These are phyloP conservation scores for Cuculus canorus DNA, from an alignment of 2,797 vertebrate species.

Conservation along the genomic window DNA sequence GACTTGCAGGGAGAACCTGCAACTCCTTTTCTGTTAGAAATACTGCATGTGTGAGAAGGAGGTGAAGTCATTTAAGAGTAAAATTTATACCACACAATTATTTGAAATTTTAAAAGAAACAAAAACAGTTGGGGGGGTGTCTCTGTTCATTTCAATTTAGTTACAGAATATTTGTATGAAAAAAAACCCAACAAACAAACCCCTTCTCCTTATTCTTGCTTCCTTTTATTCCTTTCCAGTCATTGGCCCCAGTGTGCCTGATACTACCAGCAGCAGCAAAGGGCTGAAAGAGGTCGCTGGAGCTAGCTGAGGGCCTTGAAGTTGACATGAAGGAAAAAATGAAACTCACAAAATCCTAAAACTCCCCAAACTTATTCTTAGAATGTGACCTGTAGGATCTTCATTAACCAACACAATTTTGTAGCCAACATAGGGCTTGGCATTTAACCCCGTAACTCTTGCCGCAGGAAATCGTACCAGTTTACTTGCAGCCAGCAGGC, in stretches of 20 bases:
- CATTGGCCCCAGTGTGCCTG: background rate
- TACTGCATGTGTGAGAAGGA: background rate
- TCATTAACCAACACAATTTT: background rate
- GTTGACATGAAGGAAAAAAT: background rate
- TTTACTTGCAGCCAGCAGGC: background rate
- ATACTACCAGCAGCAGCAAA: background rate
- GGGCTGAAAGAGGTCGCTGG: background rate
- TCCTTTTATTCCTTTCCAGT: background rate
- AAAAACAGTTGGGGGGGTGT: background rate
- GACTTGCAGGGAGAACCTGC: background rate
- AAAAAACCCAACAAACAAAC: fast-evolving
- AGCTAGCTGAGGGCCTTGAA: background rate
- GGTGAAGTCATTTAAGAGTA: background rate
- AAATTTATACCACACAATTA: background rate
- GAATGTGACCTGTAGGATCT: background rate
- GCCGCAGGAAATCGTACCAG: background rate
- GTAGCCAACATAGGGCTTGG: background rate
- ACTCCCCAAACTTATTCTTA: background rate
- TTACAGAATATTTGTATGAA: background rate
- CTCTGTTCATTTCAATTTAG: background rate
- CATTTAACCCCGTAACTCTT: background rate
- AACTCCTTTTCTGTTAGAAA: background rate
- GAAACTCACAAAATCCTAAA: background rate
- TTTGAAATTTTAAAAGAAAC: background rate
- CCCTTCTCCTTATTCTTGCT: background rate